Base-by-base conservation (phyloP, 2,888 invertebrate species). In the Lasioglossum lativentre region DNA sequence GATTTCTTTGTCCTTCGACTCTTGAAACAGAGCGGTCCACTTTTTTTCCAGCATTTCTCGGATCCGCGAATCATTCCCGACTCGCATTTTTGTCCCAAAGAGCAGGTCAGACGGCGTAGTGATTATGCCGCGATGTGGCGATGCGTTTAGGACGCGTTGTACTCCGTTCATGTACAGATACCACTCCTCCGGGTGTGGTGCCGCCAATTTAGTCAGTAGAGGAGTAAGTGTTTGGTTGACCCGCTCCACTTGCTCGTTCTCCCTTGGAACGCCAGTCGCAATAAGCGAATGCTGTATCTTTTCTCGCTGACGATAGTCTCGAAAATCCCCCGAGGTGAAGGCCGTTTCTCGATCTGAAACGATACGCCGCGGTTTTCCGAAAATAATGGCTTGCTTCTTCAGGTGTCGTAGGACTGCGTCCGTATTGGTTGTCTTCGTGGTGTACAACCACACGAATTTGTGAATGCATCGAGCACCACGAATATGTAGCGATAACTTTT, bases 181-280 rank as follows among this genome's bases (percentile, higher is more conserved):
- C 80, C 86, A 83, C 10, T 88, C 75, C 38, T 66, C 73, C 1
- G 85, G 70, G 14, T 76, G 89, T 16, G 85, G 85, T 1, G 83
- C 72, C 27, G 91, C 89, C 10, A 95, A 71, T 78, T 95, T 95
- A 0, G 94, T 89, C 8, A 95, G 66, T 30, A 93, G 82, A 0
- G 93, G 89, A 71, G 93, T 92, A 4, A 85, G n/a, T n/a, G 88
- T 92, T 8, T 90, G 78, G 75, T 88, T 86, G 0, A 86, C 63
- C 66, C 88, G 71, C 52, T 88, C 90, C 0, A 88, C 83, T 27
- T 87, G 47, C 16, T 19, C 56, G 16, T 82, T 82, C 0, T 52
- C 78, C 5, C 78, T 42, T 0, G 74, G 75, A 1, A 70, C 42
- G 19, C 76, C 52, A 19, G 66, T 63, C 27, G 79, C 42, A 0